A percentile compares a stretch with the other conserved stretches of the same genome.
Conservation (phyloP, 2,797 vertebrate genomes). For the Microctenopoma lineatum region DNA sequence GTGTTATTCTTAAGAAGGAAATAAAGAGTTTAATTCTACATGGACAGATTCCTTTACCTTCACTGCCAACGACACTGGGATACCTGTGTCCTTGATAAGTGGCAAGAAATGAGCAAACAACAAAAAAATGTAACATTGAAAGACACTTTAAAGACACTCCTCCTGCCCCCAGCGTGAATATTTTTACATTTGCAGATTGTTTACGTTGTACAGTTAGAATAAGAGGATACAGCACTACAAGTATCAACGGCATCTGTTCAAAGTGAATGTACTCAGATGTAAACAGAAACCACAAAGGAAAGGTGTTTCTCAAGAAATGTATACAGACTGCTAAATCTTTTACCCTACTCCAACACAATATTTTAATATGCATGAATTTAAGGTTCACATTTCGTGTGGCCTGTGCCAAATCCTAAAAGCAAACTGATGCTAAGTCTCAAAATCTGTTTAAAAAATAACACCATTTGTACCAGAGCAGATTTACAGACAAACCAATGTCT, state of each 20-base stretch:
- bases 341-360: slow-evolving; percentile 50
- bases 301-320: slow-evolving; percentile 25
- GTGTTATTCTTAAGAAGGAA: no score
- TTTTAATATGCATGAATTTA: slow-evolving; percentile 52
- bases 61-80: no score
- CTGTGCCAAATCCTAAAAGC: slow-evolving; percentile 67
- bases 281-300: slow-evolving; percentile 56
- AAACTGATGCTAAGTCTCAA: slow-evolving; percentile 63
- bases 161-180: no score
- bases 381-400: slow-evolving; percentile 61
- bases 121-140: no score
- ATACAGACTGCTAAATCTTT: slow-evolving; percentile 50
- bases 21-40: no score
- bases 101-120: no score
- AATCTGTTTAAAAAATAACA: slow-evolving; percentile 66
- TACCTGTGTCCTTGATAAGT: no score
- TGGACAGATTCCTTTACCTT: no score
- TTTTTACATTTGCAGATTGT: slow-evolving; percentile 52
- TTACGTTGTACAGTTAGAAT: slow-evolving; percentile 38
- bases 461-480: slow-evolving; percentile 61
- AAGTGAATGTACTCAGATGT: slow-evolving; percentile 40
- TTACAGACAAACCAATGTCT: slow-evolving; percentile 70
- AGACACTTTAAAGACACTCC: no score
- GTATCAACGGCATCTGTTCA: slow-evolving; percentile 36
- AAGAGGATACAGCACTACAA: slow-evolving; percentile 44